Evolutionary conservation across 2,113 vertebrate genomes (phyloP).

Genomic region (Onychorhynchus coronatus): DNA sequence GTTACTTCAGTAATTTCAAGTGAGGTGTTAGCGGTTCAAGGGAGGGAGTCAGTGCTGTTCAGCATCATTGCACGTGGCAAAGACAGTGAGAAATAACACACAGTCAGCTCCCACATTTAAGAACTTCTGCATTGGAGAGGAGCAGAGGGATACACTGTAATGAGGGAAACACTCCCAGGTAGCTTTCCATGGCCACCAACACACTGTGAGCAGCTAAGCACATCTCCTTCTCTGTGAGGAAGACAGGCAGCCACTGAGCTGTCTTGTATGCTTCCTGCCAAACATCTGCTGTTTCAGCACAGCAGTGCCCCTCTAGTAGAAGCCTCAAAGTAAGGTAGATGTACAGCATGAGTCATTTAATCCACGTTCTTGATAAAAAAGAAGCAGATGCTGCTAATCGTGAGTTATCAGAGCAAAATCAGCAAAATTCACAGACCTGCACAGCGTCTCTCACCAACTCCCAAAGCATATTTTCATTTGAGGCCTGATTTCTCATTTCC

Average conservation of each 20-base stretch:
- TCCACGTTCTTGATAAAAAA: neutral
- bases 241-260: neutral
- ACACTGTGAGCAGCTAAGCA: neutral
- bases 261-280: neutral
- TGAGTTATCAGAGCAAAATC: neutral
- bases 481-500: neutral
- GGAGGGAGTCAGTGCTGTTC: neutral
- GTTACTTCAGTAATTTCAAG: neutral
- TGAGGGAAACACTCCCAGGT: neutral
- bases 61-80: neutral
- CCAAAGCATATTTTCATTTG: neutral
- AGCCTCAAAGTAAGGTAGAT: neutral
- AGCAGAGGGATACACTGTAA: neutral
- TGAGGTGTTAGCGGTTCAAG: neutral
- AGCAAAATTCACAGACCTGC: neutral
- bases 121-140: neutral
- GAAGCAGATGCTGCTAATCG: rapidly evolving
- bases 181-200: neutral
- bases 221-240: neutral
- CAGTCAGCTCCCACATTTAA: neutral
- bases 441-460: neutral
- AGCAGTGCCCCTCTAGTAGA: neutral
- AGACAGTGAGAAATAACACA: neutral
- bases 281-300: neutral
- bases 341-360: neutral